Evolutionary conservation across 2,888 invertebrate species (phyloP).

Genomic region (Dicycla oo): DNA sequence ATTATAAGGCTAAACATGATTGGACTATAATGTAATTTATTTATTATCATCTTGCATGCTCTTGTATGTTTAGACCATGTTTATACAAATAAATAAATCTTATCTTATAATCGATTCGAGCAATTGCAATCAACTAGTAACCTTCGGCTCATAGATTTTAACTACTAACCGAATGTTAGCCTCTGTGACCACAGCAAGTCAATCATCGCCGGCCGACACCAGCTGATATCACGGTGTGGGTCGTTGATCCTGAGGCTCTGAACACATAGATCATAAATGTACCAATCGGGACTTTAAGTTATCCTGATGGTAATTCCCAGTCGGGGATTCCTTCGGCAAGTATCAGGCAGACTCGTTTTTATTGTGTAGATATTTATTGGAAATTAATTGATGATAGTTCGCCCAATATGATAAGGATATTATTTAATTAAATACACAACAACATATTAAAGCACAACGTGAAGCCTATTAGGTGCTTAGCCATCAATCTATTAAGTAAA

Average conservation of each 20-base stretch:
- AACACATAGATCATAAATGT: background rate
- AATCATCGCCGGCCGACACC: background rate
- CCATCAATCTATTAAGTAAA: too few species aligned
- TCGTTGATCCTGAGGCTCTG: background rate
- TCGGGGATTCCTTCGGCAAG: background rate
- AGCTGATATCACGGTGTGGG: background rate
- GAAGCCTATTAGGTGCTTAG: too few species aligned
- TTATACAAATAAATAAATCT: too few species aligned
- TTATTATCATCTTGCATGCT: too few species aligned
- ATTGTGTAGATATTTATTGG: background rate
- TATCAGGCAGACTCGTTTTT: background rate
- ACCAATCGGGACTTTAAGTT: background rate
- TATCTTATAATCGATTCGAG: too few species aligned
- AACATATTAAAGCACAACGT: too few species aligned
- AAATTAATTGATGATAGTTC: background rate
- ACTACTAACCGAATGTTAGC: background rate
- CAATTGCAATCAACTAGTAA: background rate
- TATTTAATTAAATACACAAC: too few species aligned
- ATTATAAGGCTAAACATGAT: too few species aligned
- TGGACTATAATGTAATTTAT: too few species aligned
- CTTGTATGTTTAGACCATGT: too few species aligned
- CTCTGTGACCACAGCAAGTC: background rate
- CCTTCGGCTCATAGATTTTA: too few species aligned
- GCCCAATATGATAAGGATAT: too few species aligned
- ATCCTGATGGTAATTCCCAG: slow-evolving; percentile 17